Base-by-base conservation (phyloP, 2,113 vertebrate genomes). In the Willisornis vidua region DNA sequence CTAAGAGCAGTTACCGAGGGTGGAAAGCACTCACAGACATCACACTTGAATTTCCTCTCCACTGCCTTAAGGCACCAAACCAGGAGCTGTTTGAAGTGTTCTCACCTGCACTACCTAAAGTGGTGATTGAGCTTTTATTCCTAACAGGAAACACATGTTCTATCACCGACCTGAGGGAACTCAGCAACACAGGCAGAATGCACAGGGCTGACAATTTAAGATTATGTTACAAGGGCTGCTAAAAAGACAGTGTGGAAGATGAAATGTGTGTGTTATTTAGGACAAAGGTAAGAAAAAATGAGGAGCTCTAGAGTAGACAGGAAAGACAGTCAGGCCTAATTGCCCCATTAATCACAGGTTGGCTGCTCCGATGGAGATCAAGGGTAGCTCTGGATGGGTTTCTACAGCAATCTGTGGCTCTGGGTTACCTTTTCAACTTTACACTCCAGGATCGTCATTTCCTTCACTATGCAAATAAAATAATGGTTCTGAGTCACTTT, bases 21-120 rank as follows among this genome's bases (percentile, higher is more conserved):
- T 18, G 4, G 7, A 65, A 70, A 57, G 12, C 29, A 62, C 4
- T 9, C 8, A 23, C 9, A 57, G 7, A 61, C 7, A 31, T 3
- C 28, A 31, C 76, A 1, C 0, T 0, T 1, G 1, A 1, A 0
- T 12, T 19, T 63, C 18, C 13, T 26, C 29, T 68, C 16, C 23
- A 2, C n/a, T 74, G 1, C 26, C 37, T 68, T 14, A 24, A 43
- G 41, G 2, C 25, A 43, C 29, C 45, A 59, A 43, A 7, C 3
- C 55, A 93, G 14, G 19, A 39, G 2, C 14, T 51, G 1, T 8
- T 45, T 37, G 13, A 77, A 86, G 28, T 57, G 2, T 13, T 68
- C 82, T 29, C 15, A 78, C 48, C 59, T 45, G 10, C 19, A 11
- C 1, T 2, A 12, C 12, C 25, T n/a, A n/a, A 9, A 31, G 1